Base-by-base conservation (phyloP, 2,113 vertebrate species). In the Ceyx cyanopectus region DNA sequence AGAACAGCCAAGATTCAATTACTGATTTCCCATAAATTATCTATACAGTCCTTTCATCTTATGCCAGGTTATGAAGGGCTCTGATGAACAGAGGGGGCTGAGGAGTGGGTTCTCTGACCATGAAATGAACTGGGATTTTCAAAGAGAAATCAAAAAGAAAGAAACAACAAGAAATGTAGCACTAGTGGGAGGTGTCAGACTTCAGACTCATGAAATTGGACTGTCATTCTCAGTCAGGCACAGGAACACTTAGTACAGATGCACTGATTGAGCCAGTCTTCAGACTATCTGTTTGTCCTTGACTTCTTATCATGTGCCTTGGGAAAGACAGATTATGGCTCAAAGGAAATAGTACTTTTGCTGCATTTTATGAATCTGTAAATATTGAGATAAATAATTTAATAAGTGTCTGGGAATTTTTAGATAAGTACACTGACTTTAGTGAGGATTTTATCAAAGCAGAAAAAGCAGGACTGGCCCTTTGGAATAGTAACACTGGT, bases 1-100 rank as follows among this genome's bases (percentile, higher is more conserved):
- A 81, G 81, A 91, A 82, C 93, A 92, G 95, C 73, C 85, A 84
- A 93, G 85, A 95, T 92, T 95, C 94, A 96, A 90, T 96, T 97
- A 95, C 92, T 56, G 79, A 96, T 97, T 97, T 96, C 87, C 84
- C 91, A 97, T 97, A 95, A 96, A 94, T 95, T 93, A 94, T 85
- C 96, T 67, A 90, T 94, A 89, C 77, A 67, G 79, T 65, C 66
- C 74, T 95, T 95, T 96, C 85, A 91, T 95, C 88, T 77, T 51
- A 2, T 23, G 51, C 89, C 87, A 94, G 89, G 87, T 91, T 94
- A 84, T 46, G 78, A 87, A 89, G 82, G 57, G 68, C 82, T 92
- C 88, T 83, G 84, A 80, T 68, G 74, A 91, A 61, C 77, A 86
- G 84, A 92, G 50, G 27, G 63, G 77, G 60, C 50, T 21, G 30